A percentile compares a stretch with the other conserved stretches of the same genome.
Evolutionary conservation across 2,888 invertebrate species (phyloP).

Genomic region (Lithophane leautieri): DNA sequence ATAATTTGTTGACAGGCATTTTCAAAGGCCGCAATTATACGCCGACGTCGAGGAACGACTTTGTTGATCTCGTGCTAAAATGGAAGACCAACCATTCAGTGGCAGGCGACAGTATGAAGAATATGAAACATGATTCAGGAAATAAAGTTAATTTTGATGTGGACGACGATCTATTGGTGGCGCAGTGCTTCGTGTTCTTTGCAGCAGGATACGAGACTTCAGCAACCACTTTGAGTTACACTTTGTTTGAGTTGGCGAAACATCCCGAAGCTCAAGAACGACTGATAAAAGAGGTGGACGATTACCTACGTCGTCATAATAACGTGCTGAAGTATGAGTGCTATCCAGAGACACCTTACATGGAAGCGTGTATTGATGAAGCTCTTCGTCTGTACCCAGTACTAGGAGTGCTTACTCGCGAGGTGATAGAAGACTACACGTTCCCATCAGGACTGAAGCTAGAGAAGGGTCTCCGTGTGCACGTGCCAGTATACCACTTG

Average conservation of each 20-base stretch:
- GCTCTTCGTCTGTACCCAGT: constrained; percentile 80
- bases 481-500: constrained; percentile 79
- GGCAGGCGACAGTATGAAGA: constrained; percentile 74
- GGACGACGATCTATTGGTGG: constrained; percentile 83
- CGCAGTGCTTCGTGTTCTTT: constrained; percentile 89
- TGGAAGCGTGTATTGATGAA: constrained; percentile 77
- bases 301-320: constrained; percentile 67
- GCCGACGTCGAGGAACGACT: constrained; percentile 75
- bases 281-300: constrained; percentile 74
- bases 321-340: constrained; percentile 73
- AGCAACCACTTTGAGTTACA: constrained; percentile 70
- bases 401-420: constrained; percentile 74
- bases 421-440: constrained; percentile 77
- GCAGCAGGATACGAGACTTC: constrained; percentile 80
- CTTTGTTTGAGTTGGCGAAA: constrained; percentile 77
- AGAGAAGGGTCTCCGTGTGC: constrained; percentile 78
- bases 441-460: constrained; percentile 76
- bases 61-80: constrained; percentile 76
- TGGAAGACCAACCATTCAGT: constrained; percentile 72
- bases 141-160: constrained; percentile 73
- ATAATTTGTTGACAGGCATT: constrained; percentile 67
- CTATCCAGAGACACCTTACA: constrained; percentile 71
- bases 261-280: constrained; percentile 68
- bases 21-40: constrained; percentile 72
- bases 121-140: constrained; percentile 66